Conservation (phyloP, 1,140 invertebrate genomes). For the Euwallacea fornicatus region DNA sequence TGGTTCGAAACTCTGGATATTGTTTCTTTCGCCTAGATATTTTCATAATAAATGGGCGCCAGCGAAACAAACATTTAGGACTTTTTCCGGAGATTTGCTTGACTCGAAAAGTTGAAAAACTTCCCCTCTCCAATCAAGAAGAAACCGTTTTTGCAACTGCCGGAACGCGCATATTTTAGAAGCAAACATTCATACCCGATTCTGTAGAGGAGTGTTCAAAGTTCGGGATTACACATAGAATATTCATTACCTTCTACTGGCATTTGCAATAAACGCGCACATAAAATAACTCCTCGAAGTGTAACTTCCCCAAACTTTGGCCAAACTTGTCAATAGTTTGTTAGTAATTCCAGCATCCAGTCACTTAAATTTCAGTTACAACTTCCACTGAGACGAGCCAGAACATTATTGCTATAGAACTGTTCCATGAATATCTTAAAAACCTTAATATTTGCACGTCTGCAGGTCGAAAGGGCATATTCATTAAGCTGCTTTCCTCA, state of each 20-base stretch:
- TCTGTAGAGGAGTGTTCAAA: too few relatives aligned
- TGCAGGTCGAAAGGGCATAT: constrained; percentile 10
- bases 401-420: not conserved
- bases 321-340: constrained; percentile 6
- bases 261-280: not conserved
- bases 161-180: too few relatives aligned
- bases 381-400: not conserved
- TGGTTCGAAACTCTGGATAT: constrained; percentile 14
- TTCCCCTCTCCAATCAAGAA: too few relatives aligned
- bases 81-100: not conserved
- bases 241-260: not conserved
- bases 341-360: not conserved
- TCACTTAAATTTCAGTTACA: constrained; percentile 5
- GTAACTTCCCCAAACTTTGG: not conserved
- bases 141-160: too few relatives aligned
- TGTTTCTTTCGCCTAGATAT: constrained; percentile 16
- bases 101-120: too few relatives aligned
- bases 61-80: constrained; percentile 11
- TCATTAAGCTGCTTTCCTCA: constrained; percentile 23
- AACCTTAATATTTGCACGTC: constrained; percentile 18
- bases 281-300: not conserved
- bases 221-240: too few relatives aligned
- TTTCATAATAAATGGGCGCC: constrained; percentile 16
- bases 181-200: too few relatives aligned
- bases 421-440: not conserved